phyloP scores from a whole-genome alignment of 1,140 invertebrate genomes.

The Elymnias hypermnestra region DNA sequence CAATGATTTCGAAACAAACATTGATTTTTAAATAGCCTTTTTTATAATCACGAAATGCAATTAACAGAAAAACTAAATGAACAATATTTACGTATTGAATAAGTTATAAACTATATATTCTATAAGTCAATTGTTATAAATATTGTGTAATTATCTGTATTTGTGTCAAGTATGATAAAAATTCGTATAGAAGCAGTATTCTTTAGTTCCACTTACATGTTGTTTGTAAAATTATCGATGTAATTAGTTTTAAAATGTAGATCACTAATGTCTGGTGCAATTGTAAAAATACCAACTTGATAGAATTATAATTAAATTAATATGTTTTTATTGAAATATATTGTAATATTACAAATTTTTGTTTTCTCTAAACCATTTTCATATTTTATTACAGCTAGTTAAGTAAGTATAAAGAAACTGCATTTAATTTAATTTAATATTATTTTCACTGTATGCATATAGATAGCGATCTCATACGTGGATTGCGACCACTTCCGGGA shows the following conservation, averaged over 20 bases:
- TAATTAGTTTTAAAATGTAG: constrained; percentile 1
- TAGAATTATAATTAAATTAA: constrained; percentile 4
- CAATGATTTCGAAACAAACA: too few relatives aligned
- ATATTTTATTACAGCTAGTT: background rate
- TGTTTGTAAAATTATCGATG: background rate
- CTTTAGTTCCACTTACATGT: background rate
- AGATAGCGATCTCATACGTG: too few relatives aligned
- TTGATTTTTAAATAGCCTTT: too few relatives aligned
- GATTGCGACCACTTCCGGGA: too few relatives aligned
- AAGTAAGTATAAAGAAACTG: too few relatives aligned
- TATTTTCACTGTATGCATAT: too few relatives aligned
- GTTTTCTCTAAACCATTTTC: background rate
- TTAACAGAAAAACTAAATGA: background rate
- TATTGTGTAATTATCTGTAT: background rate
- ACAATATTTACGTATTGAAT: constrained; percentile 8
- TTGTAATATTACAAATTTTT: constrained; percentile 6
- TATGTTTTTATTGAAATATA: constrained; percentile 12
- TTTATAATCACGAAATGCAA: background rate
- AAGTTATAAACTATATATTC: constrained; percentile 5
- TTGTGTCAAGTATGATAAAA: background rate
- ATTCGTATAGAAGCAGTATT: background rate
- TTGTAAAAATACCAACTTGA: constrained; percentile 1
- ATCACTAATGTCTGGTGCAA: background rate
- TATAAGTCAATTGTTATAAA: constrained; percentile 9
- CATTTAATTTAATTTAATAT: too few relatives aligned